Conservation (phyloP, 2,888 invertebrate genomes). For the Anagyrus pseudococci region DNA sequence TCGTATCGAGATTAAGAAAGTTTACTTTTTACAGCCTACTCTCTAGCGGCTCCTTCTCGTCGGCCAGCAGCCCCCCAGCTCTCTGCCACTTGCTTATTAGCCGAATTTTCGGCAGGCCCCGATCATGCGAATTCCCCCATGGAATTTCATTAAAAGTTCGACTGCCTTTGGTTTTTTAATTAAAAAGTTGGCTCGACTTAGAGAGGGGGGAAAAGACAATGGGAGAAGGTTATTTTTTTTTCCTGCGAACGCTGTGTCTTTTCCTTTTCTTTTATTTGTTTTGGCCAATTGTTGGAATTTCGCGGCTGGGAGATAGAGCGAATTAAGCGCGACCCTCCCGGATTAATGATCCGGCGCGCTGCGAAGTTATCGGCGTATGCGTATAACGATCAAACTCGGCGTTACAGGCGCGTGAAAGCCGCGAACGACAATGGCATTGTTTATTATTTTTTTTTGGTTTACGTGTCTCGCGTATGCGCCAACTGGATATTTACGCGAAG, state of each 20-base stretch:
- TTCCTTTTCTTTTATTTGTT: background rate
- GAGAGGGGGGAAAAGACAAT: background rate
- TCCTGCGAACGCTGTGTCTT: too few relatives aligned
- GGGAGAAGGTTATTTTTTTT: too few relatives aligned
- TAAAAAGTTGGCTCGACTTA: slow-evolving; percentile 29
- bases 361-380: too few relatives aligned
- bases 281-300: background rate
- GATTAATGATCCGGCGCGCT: too few relatives aligned
- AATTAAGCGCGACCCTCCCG: too few relatives aligned
- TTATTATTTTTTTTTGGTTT: too few relatives aligned
- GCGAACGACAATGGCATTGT: too few relatives aligned
- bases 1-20: slow-evolving; percentile 36
- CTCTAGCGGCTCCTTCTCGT: slow-evolving; percentile 16
- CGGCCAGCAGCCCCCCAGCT: background rate
- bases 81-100: slow-evolving; percentile 5
- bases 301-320: too few relatives aligned
- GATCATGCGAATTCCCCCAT: slow-evolving; percentile 17
- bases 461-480: too few relatives aligned
- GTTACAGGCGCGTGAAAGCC: too few relatives aligned
- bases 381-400: too few relatives aligned
- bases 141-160: slow-evolving; percentile 36
- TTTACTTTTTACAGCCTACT: slow-evolving; percentile 25
- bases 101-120: slow-evolving; percentile 15
- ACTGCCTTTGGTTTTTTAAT: slow-evolving; percentile 21
- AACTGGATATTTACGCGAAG: too few relatives aligned